Evolutionary conservation across 2,888 invertebrate genomes (phyloP).

Genomic region (Sepioteuthis lessoniana): DNA sequence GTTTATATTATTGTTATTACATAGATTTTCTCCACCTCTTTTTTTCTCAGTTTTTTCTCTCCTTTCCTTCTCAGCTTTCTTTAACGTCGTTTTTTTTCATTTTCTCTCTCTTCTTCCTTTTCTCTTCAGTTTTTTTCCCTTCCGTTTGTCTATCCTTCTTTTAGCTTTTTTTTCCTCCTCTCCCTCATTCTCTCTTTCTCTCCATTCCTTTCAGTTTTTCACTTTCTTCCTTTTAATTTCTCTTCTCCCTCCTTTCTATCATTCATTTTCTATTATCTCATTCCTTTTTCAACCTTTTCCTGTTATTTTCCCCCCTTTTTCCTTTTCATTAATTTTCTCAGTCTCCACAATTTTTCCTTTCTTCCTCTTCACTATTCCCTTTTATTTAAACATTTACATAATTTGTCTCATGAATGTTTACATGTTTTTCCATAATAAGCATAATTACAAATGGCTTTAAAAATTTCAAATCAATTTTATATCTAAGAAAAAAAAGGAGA

Average conservation of each 20-base stretch:
- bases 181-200: not conserved
- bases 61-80: no score
- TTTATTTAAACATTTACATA: not conserved
- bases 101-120: no score
- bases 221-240: not conserved
- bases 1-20: no score
- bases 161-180: not conserved
- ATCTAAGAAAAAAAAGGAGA: not conserved
- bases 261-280: slow-evolving; percentile 46
- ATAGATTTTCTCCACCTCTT: no score
- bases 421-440: not conserved
- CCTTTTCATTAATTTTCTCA: not conserved
- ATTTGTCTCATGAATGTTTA: not conserved
- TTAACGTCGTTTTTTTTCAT: no score
- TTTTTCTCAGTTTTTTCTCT: no score
- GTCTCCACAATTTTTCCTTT: not conserved
- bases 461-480: not conserved
- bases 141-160: not conserved
- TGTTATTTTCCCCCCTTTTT: not conserved
- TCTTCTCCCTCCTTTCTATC: slow-evolving; percentile 47
- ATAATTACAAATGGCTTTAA: not conserved
- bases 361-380: not conserved
- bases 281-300: not conserved
- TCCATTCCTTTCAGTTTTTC: not conserved
- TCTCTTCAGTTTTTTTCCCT: no score